phyloP scores from a whole-genome alignment of 2,797 vertebrate genomes.

The Leucoraja ocellata region DNA sequence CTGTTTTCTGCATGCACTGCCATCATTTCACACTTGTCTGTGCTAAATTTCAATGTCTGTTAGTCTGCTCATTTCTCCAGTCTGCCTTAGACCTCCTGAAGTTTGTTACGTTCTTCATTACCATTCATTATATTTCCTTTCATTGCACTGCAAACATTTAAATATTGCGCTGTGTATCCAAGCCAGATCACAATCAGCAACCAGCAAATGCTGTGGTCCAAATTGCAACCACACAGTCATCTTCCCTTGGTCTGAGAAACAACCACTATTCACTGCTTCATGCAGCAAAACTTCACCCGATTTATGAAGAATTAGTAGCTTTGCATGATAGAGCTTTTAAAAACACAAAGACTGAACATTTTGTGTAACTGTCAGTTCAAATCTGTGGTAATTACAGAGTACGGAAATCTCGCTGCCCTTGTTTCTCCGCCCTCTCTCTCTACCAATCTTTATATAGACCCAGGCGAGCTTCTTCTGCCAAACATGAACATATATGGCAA shows the following conservation, averaged over 20 bases:
- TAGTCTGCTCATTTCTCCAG: not conserved
- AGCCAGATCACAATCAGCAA: not conserved
- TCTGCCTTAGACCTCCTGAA: not conserved
- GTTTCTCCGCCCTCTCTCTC: not conserved
- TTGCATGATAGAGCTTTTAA: not conserved
- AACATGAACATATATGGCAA: not conserved
- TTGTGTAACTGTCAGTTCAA: slow-evolving; percentile 23
- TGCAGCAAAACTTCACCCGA: not conserved
- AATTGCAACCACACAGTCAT: not conserved
- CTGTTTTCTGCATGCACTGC: not conserved
- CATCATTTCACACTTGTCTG: not conserved
- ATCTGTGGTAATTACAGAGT: not conserved
- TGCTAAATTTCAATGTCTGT: not conserved
- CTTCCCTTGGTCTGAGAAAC: not conserved
- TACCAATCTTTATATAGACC: not conserved
- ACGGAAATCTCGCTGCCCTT: not conserved
- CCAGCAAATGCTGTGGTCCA: too few relatives aligned
- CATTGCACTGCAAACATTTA: not conserved
- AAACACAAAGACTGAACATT: not conserved
- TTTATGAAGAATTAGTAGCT: slow-evolving; percentile 8
- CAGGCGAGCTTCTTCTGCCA: not conserved
- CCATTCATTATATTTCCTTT: not conserved
- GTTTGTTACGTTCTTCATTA: not conserved
- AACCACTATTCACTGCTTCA: not conserved
- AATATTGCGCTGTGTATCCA: not conserved